Conservation (phyloP, 2,797 vertebrate species). For the Pogonophryne albipinna region DNA sequence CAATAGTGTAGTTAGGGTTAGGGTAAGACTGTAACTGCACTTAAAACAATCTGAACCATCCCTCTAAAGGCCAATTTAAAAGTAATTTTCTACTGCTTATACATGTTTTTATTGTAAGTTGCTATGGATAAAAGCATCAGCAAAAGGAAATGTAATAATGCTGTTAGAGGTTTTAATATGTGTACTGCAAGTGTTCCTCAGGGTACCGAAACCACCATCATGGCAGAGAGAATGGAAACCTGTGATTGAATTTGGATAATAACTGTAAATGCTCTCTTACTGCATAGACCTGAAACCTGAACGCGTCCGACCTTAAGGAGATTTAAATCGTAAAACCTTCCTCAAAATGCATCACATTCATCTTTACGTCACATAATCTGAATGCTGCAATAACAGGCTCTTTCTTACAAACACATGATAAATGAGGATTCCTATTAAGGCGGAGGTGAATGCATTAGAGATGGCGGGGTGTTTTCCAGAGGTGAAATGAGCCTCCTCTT, state of each 20-base stretch:
- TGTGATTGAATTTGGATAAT: slow-evolving; percentile 66
- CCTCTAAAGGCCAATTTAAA: not conserved
- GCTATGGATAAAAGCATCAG: no score
- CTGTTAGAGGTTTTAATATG: not conserved
- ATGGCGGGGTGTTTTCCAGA: slow-evolving; percentile 26
- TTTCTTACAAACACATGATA: slow-evolving; percentile 20
- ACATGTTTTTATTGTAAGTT: not conserved
- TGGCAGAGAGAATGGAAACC: slow-evolving; percentile 26
- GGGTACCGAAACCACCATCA: slow-evolving; percentile 28
- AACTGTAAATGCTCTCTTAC: slow-evolving; percentile 72
- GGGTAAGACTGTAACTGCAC: no score
- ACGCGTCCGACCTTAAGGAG: no score
- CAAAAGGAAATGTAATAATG: no score
- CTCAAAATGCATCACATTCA: slow-evolving; percentile 7
- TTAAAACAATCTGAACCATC: no score
- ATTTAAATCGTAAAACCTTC: no score
- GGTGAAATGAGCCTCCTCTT: slow-evolving; percentile 17
- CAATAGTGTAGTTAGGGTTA: no score
- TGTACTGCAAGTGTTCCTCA: slow-evolving; percentile 14
- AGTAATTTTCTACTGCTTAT: not conserved
- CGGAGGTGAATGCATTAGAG: slow-evolving; percentile 31
- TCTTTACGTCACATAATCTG: not conserved
- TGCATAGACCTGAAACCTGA: slow-evolving; percentile 61
- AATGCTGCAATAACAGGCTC: slow-evolving; percentile 2
- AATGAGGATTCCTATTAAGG: slow-evolving; percentile 50